These are phyloP conservation scores for Drosophila fungiperda DNA, from an alignment of 2,888 invertebrate genomes.

Conservation along the genomic window DNA sequence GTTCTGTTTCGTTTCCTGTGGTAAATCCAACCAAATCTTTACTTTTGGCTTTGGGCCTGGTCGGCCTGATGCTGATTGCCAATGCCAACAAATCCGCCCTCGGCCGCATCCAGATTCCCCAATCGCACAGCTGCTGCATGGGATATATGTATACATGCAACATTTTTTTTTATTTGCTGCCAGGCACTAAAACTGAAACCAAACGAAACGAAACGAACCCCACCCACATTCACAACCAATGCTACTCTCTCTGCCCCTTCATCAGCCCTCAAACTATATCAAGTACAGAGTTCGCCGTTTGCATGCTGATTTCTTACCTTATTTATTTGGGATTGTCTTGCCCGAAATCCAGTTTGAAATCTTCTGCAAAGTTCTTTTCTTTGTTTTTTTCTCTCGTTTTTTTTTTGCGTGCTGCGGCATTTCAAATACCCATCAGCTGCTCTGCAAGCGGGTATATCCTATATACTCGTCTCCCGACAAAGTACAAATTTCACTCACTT, in stretches of 20 bases:
- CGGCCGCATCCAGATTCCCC: constrained; percentile 21
- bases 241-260: background rate
- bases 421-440: constrained; percentile 18
- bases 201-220: constrained; percentile 11
- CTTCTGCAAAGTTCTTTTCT: constrained; percentile 29
- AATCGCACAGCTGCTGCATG: constrained; percentile 13
- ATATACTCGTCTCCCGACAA: background rate
- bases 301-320: constrained; percentile 67
- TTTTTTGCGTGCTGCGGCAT: constrained; percentile 13
- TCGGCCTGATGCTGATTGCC: constrained; percentile 45
- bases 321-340: constrained; percentile 64
- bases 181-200: constrained; percentile 41
- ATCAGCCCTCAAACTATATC: background rate
- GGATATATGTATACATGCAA: background rate
- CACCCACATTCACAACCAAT: background rate
- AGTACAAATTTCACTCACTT: background rate
- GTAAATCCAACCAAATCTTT: constrained; percentile 50
- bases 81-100: constrained; percentile 48
- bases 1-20: constrained; percentile 8
- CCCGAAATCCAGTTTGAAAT: constrained; percentile 43
- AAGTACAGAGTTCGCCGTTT: constrained; percentile 34
- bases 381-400: background rate
- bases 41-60: constrained; percentile 34
- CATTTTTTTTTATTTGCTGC: constrained; percentile 42
- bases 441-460: constrained; percentile 18